Evolutionary conservation across 64 coral and sea anemone species (phyloP).

Genomic region (Montipora efflorescens): DNA sequence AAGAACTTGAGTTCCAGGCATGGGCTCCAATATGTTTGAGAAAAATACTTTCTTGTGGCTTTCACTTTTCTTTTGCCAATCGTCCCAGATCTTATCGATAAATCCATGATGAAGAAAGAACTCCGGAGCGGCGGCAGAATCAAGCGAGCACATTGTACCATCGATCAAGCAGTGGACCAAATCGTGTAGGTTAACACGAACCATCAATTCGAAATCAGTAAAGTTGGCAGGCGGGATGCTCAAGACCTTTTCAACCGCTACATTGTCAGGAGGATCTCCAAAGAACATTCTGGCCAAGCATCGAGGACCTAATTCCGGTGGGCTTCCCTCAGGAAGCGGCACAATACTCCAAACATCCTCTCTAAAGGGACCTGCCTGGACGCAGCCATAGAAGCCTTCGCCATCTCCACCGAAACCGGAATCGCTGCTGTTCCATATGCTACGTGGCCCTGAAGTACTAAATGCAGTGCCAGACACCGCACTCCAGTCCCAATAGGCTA

Average conservation of each 20-base stretch:
- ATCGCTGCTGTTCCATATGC: conserved; percentile 62
- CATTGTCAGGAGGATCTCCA: conserved; percentile 72
- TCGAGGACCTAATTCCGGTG: neutral
- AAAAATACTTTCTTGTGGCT: conserved; percentile 42
- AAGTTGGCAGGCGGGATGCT: conserved; percentile 22
- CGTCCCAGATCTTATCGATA: conserved; percentile 65
- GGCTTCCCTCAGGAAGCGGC: conserved; percentile 36
- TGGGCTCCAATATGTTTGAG: neutral
- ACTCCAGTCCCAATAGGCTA: conserved; percentile 94
- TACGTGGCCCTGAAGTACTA: conserved; percentile 6
- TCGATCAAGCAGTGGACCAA: conserved; percentile 41
- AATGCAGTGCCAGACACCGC: conserved; percentile 65
- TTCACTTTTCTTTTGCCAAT: conserved; percentile 48
- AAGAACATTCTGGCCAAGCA: conserved; percentile 69
- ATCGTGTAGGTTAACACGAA: conserved; percentile 31
- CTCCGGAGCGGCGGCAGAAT: conserved; percentile 62
- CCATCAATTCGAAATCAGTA: conserved; percentile 72
- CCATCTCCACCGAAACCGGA: conserved; percentile 80
- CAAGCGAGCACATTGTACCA: conserved; percentile 64
- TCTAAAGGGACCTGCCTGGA: conserved; percentile 75
- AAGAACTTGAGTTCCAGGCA: conserved; percentile 14
- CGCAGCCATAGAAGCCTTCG: neutral
- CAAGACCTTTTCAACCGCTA: conserved; percentile 63
- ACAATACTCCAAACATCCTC: conserved; percentile 60
- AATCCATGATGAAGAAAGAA: conserved; percentile 72